Evolutionary conservation across 2,888 invertebrate species (phyloP), one percentile per base, ranked within the genome.

Genomic region (Panzeria rudis): DNA sequence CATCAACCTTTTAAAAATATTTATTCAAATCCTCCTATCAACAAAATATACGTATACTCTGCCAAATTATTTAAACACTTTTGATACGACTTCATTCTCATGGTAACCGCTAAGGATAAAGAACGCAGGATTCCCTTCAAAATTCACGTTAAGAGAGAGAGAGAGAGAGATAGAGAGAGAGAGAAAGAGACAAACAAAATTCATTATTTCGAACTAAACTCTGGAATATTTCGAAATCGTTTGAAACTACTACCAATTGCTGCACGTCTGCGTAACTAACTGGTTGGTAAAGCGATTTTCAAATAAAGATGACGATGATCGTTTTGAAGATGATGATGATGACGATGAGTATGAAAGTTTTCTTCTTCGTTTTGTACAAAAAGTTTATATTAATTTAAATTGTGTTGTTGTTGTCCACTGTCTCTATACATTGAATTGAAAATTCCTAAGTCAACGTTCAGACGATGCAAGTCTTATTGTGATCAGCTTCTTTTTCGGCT

Each of bases 281-380:
- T 29, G 59, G 32, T 3, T 20, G 50, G 13, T 4, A 44, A 66
- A 41, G 32, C 29, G 80, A 29, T 71, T 64, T 44, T 38, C 41
- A 71, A 77, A 59, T 66, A 66, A 61, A 41, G 59, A 56, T 44
- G 71, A 76, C 64, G 64, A 61, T 54, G 69, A 76, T 59, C 32
- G 25, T 69, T 20, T 35, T 68, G 38, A 35, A 23, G 52, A 68
- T 76, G 68, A 73, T 76, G 59, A 73, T 68, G 79, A 50, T 69
- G 73, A 78, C 13, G 72, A 86, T 86, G 83, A 83, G 80, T 80
- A 83, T 66, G 82, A 82, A 86, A 56, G 72, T 80, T 77, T 71
- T 56, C 35, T 76, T 56, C 71, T 50, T 15, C 73, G 72, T 75
- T 68, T 64, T 72, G 44, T 76, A 82, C 64, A 76, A 82, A 64